Evolutionary conservation across 2,888 invertebrate genomes (phyloP), one percentile per base, ranked within the genome.

Genomic region (Syrista parreyssii): DNA sequence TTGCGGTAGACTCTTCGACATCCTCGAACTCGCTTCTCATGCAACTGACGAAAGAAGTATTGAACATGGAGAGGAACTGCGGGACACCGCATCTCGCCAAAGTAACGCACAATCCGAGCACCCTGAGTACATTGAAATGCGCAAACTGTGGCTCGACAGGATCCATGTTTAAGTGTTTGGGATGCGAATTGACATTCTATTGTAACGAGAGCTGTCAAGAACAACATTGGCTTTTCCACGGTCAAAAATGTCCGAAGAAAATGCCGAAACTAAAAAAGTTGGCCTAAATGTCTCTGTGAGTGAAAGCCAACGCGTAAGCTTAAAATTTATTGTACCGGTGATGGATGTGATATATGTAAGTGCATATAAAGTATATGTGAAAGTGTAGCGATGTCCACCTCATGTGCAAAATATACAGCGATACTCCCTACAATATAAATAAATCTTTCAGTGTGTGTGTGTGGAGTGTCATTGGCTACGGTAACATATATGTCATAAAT

Each of bases 221-320:
- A 12, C 86, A 86, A 68, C 91, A 91, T 69, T 91, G 91, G 91
- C 79, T 30, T 33, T 74, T 84, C 30, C 91, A 91, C 76, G 88
- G 87, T 3, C 79, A 82, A 11, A 87, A 84, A 36, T 91, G 90
- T 71, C 88, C 89, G 0, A 90, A 89, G 78, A 89, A 85, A 77
- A 91, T 91, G 90, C 91, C 91, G 40, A 88, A 87, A 75, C 80
- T 91, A 11, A 89, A 90, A 72, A 90, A 90, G 82, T 86, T 91
- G 68, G 80, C 79, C 68, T 85, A 75, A 84, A 80, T 75, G 75
- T 75, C 23, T 12, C 9, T 31, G 72, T 40, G 12, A 36, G 36
- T 30, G 32, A 32, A 12, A 40, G 15, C 15, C 15, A 40, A 40
- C 15, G 4, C 15, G 1, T 40, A 40, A 40, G 40, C 4, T 40